Conservation (phyloP, 2,797 vertebrate species). For the Erithacus rubecula region DNA sequence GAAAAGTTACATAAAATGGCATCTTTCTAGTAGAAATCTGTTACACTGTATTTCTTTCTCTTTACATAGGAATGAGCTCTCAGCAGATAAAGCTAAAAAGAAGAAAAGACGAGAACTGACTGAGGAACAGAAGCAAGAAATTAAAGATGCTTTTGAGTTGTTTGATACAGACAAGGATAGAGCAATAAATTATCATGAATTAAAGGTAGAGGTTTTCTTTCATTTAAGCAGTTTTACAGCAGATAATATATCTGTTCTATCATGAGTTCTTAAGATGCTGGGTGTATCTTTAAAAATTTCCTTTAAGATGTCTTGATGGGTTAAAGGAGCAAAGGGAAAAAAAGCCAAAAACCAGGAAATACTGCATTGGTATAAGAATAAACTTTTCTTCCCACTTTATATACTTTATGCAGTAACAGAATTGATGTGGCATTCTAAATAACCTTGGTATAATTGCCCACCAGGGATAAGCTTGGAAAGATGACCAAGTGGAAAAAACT, state of each 20-base stretch:
- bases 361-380: background rate
- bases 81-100: conserved; percentile 82
- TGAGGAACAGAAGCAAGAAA: conserved; percentile 90
- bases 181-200: conserved; percentile 90
- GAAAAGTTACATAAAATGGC: background rate
- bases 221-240: background rate
- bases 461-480: background rate
- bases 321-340: fast-evolving
- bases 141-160: conserved; percentile 91
- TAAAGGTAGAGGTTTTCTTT: conserved; percentile 80
- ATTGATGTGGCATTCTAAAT: background rate
- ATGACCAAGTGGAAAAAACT: background rate
- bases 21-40: background rate
- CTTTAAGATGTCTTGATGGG: background rate
- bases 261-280: background rate
- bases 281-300: background rate
- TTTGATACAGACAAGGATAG: conserved; percentile 91
- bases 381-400: background rate
- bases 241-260: background rate
- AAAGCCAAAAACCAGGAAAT: background rate
- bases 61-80: conserved; percentile 77
- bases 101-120: conserved; percentile 87
- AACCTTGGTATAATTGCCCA: background rate
- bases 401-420: background rate
- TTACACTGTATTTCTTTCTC: background rate